Base-by-base conservation (phyloP, 2,797 vertebrate species). In the Artibeus lituratus region DNA sequence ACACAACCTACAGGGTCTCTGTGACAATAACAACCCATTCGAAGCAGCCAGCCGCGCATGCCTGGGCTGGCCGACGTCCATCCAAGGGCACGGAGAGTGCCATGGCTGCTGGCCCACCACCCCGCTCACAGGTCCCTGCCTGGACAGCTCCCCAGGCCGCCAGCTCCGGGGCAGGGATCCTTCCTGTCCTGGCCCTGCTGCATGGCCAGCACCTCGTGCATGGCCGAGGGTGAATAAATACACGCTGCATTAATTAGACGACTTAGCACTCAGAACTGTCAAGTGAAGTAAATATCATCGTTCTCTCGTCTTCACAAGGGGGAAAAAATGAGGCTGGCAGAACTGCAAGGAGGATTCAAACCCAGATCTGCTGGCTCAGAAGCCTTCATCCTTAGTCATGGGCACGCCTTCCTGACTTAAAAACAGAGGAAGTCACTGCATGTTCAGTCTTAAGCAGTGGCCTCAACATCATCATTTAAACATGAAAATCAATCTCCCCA, bases 231-330 rank as follows among this genome's bases (percentile, higher is more conserved):
- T 24, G 9, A 42, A 15, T 3, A 47, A 51, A 3, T 18, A 57
- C 49, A 35, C 10, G 26, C 1, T 37, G 22, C 0, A 0, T 19
- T 22, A 29, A 21, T 22, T 32, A 14, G 6, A 1, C 6, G 62
- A 69, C 39, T 21, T 70, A 29, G 14, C 14, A 11, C 15, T 44
- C 7, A 5, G 7, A 4, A 44, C 19, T 3, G 10, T 16, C 73
- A 24, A 1, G 0, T 6, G 32, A 85, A 42, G 39, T 10, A 16
- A 73, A 7, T 0, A 7, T 10, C 19, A 4, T 1, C 1, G 7
- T 10, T 9, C 9, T 3, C 5, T 69, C 42, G 37, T 42, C 78
- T 78, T 80, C 5, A 15, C 0, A 26, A 39, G 26, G 37, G 29
- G 47, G 81, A 26, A 35, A 35, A 29, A 53, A 26, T 10, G 62